phyloP scores from a whole-genome alignment of 23 tunicate genomes.

The Diplosoma virens region DNA sequence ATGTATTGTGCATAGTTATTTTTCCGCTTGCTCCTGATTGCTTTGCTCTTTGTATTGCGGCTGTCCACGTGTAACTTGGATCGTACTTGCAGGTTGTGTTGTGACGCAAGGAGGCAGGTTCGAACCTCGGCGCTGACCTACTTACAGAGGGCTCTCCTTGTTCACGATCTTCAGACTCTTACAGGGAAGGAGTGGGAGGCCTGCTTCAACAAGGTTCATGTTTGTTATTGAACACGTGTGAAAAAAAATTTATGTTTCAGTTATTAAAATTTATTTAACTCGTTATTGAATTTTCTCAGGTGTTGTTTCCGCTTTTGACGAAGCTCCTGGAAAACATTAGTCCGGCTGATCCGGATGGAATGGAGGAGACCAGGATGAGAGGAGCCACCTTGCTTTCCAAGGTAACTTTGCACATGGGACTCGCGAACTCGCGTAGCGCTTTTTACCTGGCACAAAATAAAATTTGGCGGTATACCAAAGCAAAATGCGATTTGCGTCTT shows the following conservation, averaged over 20 bases:
- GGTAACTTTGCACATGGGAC: no score
- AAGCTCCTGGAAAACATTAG: constrained; percentile 95
- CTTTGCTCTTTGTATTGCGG: no score
- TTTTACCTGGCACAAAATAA: no score
- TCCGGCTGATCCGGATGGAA: constrained; percentile 98
- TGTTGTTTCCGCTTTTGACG: constrained; percentile 93
- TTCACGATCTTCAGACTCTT: constrained; percentile 92
- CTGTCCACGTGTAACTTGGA: no score
- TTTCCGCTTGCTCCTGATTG: no score
- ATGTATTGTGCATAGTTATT: no score
- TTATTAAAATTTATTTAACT: not conserved
- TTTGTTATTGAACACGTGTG: not conserved
- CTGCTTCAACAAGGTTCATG: constrained; percentile 95
- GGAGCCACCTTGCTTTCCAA: constrained; percentile 95
- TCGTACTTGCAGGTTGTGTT: constrained; percentile 71
- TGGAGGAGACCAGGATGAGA: constrained; percentile 99
- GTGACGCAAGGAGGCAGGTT: constrained; percentile 94
- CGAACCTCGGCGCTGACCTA: constrained; percentile 93
- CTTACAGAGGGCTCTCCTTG: constrained; percentile 88
- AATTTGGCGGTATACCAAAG: no score
- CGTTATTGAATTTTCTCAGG: constrained; percentile 24
- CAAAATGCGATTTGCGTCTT: no score
- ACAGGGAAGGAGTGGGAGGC: constrained; percentile 99
- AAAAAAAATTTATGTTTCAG: not conserved
- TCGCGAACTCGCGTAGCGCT: no score